phyloP scores from a whole-genome alignment of 2,797 vertebrate genomes.

The Alca torda region DNA sequence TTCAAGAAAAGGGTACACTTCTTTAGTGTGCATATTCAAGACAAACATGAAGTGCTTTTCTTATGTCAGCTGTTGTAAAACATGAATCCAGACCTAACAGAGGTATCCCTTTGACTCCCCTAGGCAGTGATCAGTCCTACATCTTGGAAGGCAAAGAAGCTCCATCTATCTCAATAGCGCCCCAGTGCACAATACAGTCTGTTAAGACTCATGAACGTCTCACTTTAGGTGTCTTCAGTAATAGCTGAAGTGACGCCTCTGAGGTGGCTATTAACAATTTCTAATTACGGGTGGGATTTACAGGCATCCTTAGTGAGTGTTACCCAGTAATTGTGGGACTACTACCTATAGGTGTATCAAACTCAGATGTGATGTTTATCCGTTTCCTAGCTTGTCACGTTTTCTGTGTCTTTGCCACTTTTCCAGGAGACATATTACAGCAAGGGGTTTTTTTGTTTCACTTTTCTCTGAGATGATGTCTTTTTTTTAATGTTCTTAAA shows the following conservation, averaged over 20 bases:
- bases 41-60: neutral
- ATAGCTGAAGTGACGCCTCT: neutral
- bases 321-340: neutral
- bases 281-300: slow-evolving; percentile 4
- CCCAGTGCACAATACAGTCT: neutral
- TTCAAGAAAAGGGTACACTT: neutral
- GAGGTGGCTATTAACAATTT: neutral
- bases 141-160: neutral
- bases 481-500: neutral
- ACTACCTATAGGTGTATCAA: neutral
- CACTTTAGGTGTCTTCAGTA: neutral
- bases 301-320: neutral
- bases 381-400: neutral
- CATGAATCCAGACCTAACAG: neutral
- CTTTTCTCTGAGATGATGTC: neutral
- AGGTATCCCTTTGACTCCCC: neutral
- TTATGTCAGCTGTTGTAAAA: neutral
- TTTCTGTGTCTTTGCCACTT: neutral
- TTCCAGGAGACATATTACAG: neutral
- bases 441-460: neutral
- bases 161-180: neutral
- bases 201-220: neutral
- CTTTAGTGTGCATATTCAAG: neutral
- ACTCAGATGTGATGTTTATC: neutral
- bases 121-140: neutral